Conservation (phyloP, 1,140 invertebrate genomes). For the Habropoda laboriosa region DNA sequence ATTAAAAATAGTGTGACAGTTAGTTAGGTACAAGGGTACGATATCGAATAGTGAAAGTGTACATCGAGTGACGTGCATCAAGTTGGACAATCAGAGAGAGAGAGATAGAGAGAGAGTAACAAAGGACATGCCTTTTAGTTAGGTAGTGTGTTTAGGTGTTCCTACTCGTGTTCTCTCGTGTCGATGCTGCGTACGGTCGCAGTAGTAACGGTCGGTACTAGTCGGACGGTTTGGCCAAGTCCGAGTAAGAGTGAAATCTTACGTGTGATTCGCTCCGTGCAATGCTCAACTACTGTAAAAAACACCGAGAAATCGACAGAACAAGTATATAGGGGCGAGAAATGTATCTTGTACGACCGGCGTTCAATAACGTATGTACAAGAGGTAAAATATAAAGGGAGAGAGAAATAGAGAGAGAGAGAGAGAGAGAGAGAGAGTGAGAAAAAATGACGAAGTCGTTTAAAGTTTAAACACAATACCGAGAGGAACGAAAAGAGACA, state of each 20-base stretch:
- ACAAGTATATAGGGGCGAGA: too few species aligned
- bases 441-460: not conserved
- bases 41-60: conserved; percentile 34
- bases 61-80: conserved; percentile 60
- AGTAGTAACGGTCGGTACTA: conserved; percentile 29
- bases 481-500: conserved; percentile 28
- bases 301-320: conserved; percentile 31
- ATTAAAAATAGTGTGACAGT: conserved; percentile 42
- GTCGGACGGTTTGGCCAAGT: not conserved
- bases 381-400: too few species aligned
- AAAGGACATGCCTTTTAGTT: conserved; percentile 58
- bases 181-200: not conserved
- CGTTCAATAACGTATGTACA: conserved; percentile 12
- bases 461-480: too few species aligned
- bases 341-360: not conserved
- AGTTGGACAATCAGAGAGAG: conserved; percentile 43
- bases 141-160: conserved; percentile 17
- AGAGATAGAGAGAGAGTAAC: too few species aligned
- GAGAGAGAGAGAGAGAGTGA: not conserved
- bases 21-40: conserved; percentile 15
- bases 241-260: not conserved
- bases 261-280: not conserved
- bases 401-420: not conserved
- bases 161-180: not conserved
- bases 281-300: conserved; percentile 11